phyloP scores from a whole-genome alignment of 2,888 invertebrate species.

The Phrixothrix hirtus region DNA sequence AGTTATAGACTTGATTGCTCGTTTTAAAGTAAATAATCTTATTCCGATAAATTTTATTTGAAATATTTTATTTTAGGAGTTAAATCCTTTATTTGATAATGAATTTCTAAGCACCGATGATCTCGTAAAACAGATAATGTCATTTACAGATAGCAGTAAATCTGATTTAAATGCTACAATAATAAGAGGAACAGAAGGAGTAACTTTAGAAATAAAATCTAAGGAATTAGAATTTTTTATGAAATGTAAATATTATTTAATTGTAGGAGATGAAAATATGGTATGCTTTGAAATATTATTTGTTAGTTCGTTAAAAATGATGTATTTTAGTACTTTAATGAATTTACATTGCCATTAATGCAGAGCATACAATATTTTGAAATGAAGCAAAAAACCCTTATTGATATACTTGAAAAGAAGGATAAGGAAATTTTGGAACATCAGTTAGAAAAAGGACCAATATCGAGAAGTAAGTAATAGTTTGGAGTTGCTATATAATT shows the following conservation, averaged over 20 bases:
- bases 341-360: conserved; percentile 51
- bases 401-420: conserved; percentile 57
- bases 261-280: conserved; percentile 29
- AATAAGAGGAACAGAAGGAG: conserved; percentile 16
- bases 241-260: conserved; percentile 37
- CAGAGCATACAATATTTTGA: conserved; percentile 57
- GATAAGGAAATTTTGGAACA: conserved; percentile 63
- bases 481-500: conserved; percentile 1
- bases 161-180: conserved; percentile 20
- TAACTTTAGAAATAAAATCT: conserved; percentile 32
- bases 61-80: conserved; percentile 40
- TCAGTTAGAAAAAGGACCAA: conserved; percentile 57
- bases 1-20: conserved; percentile 33
- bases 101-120: conserved; percentile 1
- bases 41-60: conserved; percentile 4
- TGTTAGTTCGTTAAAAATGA: background rate
- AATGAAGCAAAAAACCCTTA: conserved; percentile 55
- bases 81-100: conserved; percentile 44
- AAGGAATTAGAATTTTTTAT: conserved; percentile 33
- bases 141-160: conserved; percentile 35
- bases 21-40: conserved; percentile 41
- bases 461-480: conserved; percentile 55
- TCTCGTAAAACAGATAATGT: conserved; percentile 1
- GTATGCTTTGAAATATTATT: conserved; percentile 15
- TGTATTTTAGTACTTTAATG: conserved; percentile 44